phyloP scores from a whole-genome alignment of 2,888 invertebrate genomes.

The Phrixothrix hirtus region DNA sequence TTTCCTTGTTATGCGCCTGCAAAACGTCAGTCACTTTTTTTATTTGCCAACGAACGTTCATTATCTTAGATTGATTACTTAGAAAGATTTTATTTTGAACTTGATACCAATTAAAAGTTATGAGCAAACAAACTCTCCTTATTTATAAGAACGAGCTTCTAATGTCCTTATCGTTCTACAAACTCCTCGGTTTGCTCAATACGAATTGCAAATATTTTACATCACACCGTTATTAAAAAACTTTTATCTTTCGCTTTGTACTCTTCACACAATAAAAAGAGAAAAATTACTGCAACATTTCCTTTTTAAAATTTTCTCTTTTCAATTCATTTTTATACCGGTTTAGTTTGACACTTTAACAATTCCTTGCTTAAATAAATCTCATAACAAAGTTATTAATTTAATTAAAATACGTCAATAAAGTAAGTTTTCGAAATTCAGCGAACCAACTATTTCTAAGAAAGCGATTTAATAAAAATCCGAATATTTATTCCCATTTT shows the following conservation, averaged over 20 bases:
- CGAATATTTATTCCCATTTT: no score
- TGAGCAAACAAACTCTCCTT: conserved; percentile 20
- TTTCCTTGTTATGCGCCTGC: conserved; percentile 22
- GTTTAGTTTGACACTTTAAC: conserved; percentile 2
- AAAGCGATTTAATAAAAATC: no score
- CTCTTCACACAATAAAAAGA: conserved; percentile 10
- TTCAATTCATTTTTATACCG: conserved; percentile 4
- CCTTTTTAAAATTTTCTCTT: conserved; percentile 2
- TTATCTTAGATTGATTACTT: conserved; percentile 33
- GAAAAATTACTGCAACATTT: conserved; percentile 9
- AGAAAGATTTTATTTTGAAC: conserved; percentile 28
- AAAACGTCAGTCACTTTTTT: conserved; percentile 23
- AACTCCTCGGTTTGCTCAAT: conserved; percentile 23
- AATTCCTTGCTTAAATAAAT: background rate
- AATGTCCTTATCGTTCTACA: conserved; percentile 19
- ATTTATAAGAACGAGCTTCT: conserved; percentile 22
- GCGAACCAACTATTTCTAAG: no score
- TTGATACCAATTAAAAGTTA: conserved; percentile 33
- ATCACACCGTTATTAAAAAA: conserved; percentile 30
- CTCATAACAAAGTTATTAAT: background rate
- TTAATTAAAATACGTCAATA: background rate
- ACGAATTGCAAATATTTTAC: conserved; percentile 30
- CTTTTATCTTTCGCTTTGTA: conserved; percentile 26
- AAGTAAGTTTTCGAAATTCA: no score
- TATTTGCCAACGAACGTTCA: conserved; percentile 26